Conservation (phyloP, 1,140 invertebrate genomes). For the Caerostris darwini region DNA sequence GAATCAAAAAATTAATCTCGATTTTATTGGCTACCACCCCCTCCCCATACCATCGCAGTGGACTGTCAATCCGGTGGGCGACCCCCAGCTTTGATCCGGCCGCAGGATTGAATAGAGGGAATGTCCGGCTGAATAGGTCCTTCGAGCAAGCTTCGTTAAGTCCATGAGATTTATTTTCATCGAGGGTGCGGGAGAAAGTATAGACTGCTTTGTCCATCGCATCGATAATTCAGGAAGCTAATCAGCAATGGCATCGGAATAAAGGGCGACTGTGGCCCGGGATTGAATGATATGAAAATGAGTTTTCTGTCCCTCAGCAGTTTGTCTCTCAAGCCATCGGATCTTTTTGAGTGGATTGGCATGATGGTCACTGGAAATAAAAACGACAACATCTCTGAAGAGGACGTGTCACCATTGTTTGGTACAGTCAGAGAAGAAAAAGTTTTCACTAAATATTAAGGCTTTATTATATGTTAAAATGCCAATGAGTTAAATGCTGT, state of each 20-base stretch:
- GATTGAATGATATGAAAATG: constrained; percentile 29
- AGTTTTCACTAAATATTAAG: too few relatives aligned
- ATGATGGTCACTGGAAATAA: background rate
- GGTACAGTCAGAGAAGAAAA: too few relatives aligned
- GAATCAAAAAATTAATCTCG: constrained; percentile 15
- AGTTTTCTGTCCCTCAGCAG: background rate
- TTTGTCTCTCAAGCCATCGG: background rate
- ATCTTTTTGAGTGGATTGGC: background rate
- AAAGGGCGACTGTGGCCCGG: background rate
- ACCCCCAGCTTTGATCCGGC: background rate
- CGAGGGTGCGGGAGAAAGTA: background rate
- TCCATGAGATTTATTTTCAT: constrained; percentile 56
- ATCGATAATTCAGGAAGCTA: constrained; percentile 53
- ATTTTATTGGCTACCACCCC: background rate
- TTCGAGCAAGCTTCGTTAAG: constrained; percentile 48
- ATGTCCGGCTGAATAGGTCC: constrained; percentile 45
- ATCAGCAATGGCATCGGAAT: constrained; percentile 39
- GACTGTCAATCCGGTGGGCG: background rate
- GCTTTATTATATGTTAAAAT: too few relatives aligned
- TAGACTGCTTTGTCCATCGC: background rate
- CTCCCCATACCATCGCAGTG: background rate
- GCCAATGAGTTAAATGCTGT: too few relatives aligned
- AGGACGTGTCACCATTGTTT: background rate
- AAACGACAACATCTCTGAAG: background rate
- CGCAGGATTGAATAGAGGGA: background rate